Percentiles rank a stretch among this genome's conserved stretches.
These are phyloP conservation scores for Perithous albicinctus DNA, from an alignment of 2,888 invertebrate genomes.

Conservation along the genomic window DNA sequence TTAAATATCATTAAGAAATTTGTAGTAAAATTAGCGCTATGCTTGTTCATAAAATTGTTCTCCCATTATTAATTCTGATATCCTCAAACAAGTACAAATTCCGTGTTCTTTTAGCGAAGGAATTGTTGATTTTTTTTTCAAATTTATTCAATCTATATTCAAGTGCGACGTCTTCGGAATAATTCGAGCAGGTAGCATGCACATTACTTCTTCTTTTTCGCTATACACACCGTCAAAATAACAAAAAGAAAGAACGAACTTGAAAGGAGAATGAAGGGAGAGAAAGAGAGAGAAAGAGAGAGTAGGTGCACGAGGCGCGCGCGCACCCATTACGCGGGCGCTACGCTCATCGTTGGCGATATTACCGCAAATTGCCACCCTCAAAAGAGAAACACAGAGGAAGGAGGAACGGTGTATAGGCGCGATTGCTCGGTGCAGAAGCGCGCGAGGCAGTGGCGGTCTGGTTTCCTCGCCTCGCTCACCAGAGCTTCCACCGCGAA, in stretches of 20 bases:
- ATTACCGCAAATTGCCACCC: constrained; percentile 85
- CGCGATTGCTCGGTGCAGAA: constrained; percentile 77
- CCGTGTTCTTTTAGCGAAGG: neutral
- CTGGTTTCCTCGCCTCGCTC: constrained; percentile 39
- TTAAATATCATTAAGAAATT: neutral
- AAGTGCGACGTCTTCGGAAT: constrained; percentile 8
- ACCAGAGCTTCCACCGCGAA: constrained; percentile 49
- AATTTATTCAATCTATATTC: constrained; percentile 7
- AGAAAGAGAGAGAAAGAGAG: constrained; percentile 31
- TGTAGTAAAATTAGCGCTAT: too few species aligned
- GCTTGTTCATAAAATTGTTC: neutral
- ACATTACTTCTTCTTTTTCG: constrained; percentile 16
- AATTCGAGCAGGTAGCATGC: constrained; percentile 29
- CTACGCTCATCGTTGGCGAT: constrained; percentile 83
- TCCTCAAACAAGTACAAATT: too few species aligned
- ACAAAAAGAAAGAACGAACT: constrained; percentile 15
- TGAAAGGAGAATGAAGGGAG: constrained; percentile 15
- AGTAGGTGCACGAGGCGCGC: constrained; percentile 62
- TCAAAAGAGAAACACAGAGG: constrained; percentile 78
- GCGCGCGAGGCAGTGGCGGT: constrained; percentile 73
- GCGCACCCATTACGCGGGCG: constrained; percentile 71
- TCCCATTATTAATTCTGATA: neutral
- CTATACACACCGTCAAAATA: constrained; percentile 29
- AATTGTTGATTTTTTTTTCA: neutral
- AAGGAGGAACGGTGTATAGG: constrained; percentile 41